Base-by-base conservation (phyloP, 1,140 invertebrate genomes). In the Bombus sylvicola region DNA sequence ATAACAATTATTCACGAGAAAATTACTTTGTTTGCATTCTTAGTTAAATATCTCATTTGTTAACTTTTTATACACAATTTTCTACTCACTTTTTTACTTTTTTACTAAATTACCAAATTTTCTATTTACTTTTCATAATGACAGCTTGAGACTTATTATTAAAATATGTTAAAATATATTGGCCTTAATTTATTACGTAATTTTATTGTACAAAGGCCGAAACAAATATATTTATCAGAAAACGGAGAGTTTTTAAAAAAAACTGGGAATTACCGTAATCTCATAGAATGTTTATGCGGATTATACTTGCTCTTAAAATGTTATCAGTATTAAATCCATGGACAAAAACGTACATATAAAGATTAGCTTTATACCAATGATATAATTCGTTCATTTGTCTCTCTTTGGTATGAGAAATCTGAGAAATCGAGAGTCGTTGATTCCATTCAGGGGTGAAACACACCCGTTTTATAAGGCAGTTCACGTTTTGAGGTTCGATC, bases 401-500 rank as follows among this genome's bases (percentile, higher is more conserved):
- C 37, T 37, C 31, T 12, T 25, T 37, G 15, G 8, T 37, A 4
- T 25, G 34, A 3, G 34, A 68, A 41, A 41, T 6, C 28, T 2
- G 13, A 41, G 22, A 81, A 80, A 83, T 85, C 86, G 53, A 22
- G 72, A 85, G 47, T 74, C n/a, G 39, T 25, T 57, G n/a, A 71
- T 74, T 77, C 75, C 78, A 86, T 90, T 87, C 80, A 41, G 69
- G 83, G 78, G 72, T 77, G 77, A 31, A 69, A 72, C 62, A 25
- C n/a, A 28, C 31, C 25, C 37, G 28, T 85, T 78, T 62, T 69
- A 43, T 59, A 39, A 87, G 12, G 66, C 73, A 62, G 43, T 22
- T 87, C 83, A 83, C 88, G 83, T 81, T 73, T 72, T 18, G 53
- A 22, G 74, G 86, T 88, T 73, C 28, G 87, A 86, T 89, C n/a